A percentile compares a stretch with the other conserved stretches of the same genome.
These are phyloP conservation scores for Drosophila infuscata DNA, from an alignment of 2,888 invertebrate genomes.

Conservation along the genomic window DNA sequence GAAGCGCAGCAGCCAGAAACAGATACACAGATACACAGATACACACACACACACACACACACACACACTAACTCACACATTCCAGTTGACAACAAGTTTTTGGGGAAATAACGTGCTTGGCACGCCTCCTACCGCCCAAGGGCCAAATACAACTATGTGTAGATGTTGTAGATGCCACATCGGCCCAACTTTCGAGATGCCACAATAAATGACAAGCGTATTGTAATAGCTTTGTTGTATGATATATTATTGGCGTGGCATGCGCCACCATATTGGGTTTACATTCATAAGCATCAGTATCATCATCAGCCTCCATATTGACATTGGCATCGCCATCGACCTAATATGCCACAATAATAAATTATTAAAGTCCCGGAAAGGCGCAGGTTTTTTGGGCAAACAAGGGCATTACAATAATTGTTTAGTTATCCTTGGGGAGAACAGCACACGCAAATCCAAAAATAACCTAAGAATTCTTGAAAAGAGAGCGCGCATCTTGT, in stretches of 20 bases:
- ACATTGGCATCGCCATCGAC: conserved; percentile 13
- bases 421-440: conserved; percentile 43
- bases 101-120: conserved; percentile 35
- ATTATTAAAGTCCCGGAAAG: conserved; percentile 44
- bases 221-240: conserved; percentile 74
- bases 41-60: not conserved
- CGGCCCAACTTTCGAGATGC: conserved; percentile 15
- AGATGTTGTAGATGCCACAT: not conserved
- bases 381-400: conserved; percentile 22
- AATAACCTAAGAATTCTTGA: not conserved
- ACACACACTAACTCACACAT: conserved; percentile 1
- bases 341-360: conserved; percentile 45
- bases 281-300: conserved; percentile 38
- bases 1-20: conserved; percentile 6
- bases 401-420: conserved; percentile 46
- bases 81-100: not conserved
- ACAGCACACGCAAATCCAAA: not conserved
- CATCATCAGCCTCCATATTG: conserved; percentile 15
- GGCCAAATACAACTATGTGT: not conserved
- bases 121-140: conserved; percentile 64
- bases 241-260: conserved; percentile 62
- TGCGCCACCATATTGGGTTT: conserved; percentile 30
- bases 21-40: conserved; percentile 23
- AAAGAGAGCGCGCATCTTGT: not conserved
- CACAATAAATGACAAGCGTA: conserved; percentile 46